A percentile compares a stretch with the other conserved stretches of the same genome.
These are phyloP conservation scores for Coturnix japonica DNA, from an alignment of 2,113 vertebrate genomes.

Conservation along the genomic window DNA sequence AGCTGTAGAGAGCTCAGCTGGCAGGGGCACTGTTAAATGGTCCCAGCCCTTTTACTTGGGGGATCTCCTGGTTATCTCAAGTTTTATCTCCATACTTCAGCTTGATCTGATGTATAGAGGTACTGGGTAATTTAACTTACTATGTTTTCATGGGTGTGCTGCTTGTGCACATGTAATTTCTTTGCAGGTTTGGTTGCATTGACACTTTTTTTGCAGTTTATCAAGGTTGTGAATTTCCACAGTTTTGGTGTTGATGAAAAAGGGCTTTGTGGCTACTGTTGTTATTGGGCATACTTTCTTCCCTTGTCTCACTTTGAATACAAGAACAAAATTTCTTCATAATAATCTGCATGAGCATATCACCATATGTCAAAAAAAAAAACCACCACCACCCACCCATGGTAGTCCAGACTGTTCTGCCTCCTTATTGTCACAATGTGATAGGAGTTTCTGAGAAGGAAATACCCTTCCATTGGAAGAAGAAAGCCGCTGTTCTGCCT, in stretches of 20 bases:
- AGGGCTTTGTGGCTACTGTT: background rate
- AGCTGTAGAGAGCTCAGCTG: background rate
- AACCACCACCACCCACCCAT: background rate
- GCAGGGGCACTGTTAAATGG: accelerated
- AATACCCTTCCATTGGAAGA: background rate
- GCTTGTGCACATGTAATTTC: background rate
- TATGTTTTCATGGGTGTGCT: accelerated
- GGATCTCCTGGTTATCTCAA: background rate
- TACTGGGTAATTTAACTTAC: background rate
- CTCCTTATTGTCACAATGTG: background rate
- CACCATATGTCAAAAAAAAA: background rate
- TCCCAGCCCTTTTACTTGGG: background rate
- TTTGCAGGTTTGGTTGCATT: background rate
- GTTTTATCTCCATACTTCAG: background rate
- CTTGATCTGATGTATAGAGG: background rate
- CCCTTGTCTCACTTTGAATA: background rate
- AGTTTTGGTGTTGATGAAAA: slow-evolving; percentile 2
- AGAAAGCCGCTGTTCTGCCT: background rate
- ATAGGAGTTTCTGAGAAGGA: background rate
- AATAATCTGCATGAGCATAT: background rate
- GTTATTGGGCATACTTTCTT: background rate
- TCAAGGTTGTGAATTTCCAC: background rate
- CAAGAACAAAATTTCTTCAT: background rate
- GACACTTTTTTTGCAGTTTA: background rate
- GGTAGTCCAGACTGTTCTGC: background rate